These are phyloP conservation scores for Lepidocyrtinus sp. DNA, from an alignment of 2,888 invertebrate genomes.

Conservation along the genomic window DNA sequence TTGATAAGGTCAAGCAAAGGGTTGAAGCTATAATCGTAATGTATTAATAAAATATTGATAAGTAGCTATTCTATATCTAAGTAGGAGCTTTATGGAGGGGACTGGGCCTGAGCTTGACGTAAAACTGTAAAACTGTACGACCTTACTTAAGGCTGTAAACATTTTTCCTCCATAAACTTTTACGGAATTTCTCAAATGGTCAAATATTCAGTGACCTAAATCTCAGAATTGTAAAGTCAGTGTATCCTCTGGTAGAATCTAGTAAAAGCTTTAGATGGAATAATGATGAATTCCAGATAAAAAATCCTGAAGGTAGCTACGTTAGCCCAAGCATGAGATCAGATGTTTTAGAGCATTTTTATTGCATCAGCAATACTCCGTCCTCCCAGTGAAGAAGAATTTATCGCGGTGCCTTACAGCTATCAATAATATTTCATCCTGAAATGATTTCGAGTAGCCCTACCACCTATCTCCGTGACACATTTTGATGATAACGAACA, in stretches of 20 bases:
- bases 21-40: no score
- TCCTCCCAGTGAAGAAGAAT: background rate
- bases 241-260: background rate
- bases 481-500: constrained; percentile 9
- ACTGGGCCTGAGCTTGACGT: no score
- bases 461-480: constrained; percentile 2
- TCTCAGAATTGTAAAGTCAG: background rate
- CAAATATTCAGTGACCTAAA: background rate
- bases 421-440: constrained; percentile 11
- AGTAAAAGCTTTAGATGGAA: background rate
- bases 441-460: constrained; percentile 2
- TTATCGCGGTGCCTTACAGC: constrained; percentile 1
- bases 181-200: background rate
- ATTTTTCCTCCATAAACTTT: no score
- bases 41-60: no score
- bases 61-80: no score
- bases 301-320: background rate
- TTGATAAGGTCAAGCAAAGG: no score
- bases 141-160: no score
- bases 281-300: background rate
- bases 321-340: constrained; percentile 1
- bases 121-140: no score
- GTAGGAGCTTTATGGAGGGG: no score
- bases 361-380: background rate
- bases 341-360: constrained; percentile 5